Percentiles rank a stretch among this genome's conserved stretches.
phyloP scores from a whole-genome alignment of 2,888 invertebrate species.

The Perdita meconis region DNA sequence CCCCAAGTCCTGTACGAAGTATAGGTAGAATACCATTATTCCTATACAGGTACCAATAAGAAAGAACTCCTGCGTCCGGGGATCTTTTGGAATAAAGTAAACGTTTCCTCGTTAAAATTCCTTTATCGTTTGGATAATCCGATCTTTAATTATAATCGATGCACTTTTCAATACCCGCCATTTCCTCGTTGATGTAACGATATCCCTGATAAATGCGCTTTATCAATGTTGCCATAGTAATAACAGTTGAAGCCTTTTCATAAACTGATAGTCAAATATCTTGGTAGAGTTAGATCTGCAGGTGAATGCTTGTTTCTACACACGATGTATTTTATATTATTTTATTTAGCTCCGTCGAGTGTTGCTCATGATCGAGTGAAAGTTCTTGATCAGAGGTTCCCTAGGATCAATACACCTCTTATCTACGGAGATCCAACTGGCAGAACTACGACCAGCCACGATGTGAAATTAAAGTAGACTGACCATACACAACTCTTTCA shows the following conservation, averaged over 20 bases:
- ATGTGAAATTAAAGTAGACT: constrained; percentile 72
- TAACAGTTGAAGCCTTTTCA: neutral
- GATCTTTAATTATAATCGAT: neutral
- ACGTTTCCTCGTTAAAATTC: too few species aligned
- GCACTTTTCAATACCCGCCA: constrained; percentile 74
- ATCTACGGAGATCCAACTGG: neutral
- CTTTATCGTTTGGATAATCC: neutral
- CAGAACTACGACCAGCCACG: constrained; percentile 73
- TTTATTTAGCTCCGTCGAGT: neutral
- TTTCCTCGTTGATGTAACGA: constrained; percentile 76
- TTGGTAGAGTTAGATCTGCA: too few species aligned
- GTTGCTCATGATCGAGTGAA: neutral
- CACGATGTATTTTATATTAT: too few species aligned
- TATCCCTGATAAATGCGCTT: constrained; percentile 71
- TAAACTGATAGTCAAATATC: neutral
- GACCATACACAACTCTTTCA: constrained; percentile 60
- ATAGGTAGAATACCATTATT: constrained; percentile 87
- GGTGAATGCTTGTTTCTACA: too few species aligned
- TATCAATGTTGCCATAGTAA: constrained; percentile 76
- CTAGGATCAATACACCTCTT: neutral
- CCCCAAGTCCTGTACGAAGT: constrained; percentile 89
- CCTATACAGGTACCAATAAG: constrained; percentile 87
- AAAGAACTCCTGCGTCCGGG: constrained; percentile 88
- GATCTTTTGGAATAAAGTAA: constrained; percentile 84
- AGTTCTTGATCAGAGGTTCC: neutral